A percentile compares a stretch with the other conserved stretches of the same genome.
Evolutionary conservation across 2,797 vertebrate species (phyloP).

Genomic region (Macropus fuliginosus): DNA sequence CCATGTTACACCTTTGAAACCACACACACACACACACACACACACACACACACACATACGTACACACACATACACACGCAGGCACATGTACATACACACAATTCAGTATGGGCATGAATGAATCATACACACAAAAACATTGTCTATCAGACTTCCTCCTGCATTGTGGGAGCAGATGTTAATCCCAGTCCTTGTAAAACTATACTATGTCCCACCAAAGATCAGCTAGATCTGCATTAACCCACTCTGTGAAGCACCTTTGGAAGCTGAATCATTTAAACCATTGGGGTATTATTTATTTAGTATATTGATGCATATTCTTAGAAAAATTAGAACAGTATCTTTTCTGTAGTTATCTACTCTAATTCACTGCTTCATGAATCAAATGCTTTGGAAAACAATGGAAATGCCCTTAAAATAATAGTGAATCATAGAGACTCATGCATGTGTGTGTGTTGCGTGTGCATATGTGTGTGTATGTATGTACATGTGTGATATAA

Average conservation of each 20-base stretch:
- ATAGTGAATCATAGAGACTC: neutral
- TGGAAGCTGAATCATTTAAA: conserved; percentile 3
- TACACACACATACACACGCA: neutral
- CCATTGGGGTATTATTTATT: neutral
- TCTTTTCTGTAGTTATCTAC: neutral
- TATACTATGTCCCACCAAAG: neutral
- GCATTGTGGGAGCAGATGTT: neutral
- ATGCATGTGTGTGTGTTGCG: neutral
- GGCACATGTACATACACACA: neutral
- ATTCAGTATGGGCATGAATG: neutral
- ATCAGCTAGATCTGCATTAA: neutral
- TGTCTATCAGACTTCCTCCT: neutral
- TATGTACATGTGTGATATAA: conserved; percentile 21
- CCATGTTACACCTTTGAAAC: neutral
- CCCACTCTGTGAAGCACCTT: neutral
- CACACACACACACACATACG: no score
- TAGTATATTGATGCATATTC: neutral
- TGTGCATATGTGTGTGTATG: neutral
- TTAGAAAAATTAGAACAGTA: neutral
- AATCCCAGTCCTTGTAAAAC: neutral
- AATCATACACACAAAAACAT: neutral
- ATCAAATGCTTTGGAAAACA: conserved; percentile 41
- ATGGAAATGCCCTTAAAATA: neutral
- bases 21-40: neutral
- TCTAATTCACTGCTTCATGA: neutral